Evolutionary conservation across 2,888 invertebrate species (phyloP), one percentile per base, ranked within the genome.

Genomic region (Zaprionus obscuricornis): DNA sequence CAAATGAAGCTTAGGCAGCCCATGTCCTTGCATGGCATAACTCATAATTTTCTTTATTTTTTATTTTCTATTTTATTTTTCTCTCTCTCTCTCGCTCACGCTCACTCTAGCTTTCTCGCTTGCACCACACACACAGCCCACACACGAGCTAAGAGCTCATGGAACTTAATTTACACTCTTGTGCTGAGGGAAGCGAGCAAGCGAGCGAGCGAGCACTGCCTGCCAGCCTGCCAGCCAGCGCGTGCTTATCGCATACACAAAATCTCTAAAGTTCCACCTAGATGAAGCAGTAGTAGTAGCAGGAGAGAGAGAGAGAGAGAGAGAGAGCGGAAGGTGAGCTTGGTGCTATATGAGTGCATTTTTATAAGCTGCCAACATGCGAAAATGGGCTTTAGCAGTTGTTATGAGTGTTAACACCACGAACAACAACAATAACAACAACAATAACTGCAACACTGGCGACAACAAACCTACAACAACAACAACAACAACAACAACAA

Each of bases 281-380:
- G 52, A 56, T 49, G 26, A 33, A 43, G 34, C 29, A 37, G 13
- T 11, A 29, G n/a, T n/a, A n/a, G n/a, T n/a, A n/a, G n/a, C n/a
- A n/a, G 11, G 40, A 14, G 20, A 17, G 26, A 47, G 45, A 17
- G 37, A n/a, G 43, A 11, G 29, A 26, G 42, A 45, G 14, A 8
- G 11, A 7, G 27, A 11, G 2, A 27, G 20, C 13, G 11, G n/a
- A n/a, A n/a, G n/a, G n/a, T n/a, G n/a, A 22, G 37, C 50, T 39
- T 45, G 66, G 66, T 67, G 81, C 74, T 70, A 70, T 75, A 66
- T 75, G 76, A 60, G 62, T 82, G 78, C 67, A 78, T 72, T 79
- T 83, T 88, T 87, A 87, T 86, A 88, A 86, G 87, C 76, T 84
- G 84, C 78, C 82, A 88, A 87, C 87, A 88, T 88, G 89, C 89